phyloP scores from a whole-genome alignment of 2,113 vertebrate species.

The Platichthys stellatus region DNA sequence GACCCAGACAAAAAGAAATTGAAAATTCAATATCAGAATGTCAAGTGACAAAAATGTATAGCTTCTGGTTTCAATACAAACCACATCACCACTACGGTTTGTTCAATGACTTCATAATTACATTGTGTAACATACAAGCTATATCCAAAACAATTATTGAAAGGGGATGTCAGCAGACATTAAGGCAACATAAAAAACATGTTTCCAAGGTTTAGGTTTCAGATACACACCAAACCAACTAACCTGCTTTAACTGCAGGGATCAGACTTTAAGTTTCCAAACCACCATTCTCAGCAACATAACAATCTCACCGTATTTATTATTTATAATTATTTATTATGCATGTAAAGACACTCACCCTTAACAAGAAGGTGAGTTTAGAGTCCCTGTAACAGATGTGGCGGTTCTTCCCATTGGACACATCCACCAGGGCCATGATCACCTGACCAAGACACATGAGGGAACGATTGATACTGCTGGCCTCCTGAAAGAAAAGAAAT shows the following conservation, averaged over 20 bases:
- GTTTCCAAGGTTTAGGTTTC: too few species aligned
- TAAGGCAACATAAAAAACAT: too few species aligned
- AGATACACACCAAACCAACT: too few species aligned
- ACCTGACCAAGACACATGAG: constrained; percentile 95
- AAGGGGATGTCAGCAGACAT: too few species aligned
- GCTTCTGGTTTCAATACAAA: too few species aligned
- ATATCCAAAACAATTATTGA: too few species aligned
- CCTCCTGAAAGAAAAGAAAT: constrained; percentile 83
- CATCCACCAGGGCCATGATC: constrained; percentile 93
- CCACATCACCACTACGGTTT: neutral
- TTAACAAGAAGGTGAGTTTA: constrained; percentile 93
- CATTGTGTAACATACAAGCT: too few species aligned
- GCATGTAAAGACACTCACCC: constrained; percentile 77
- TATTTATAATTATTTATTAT: too few species aligned
- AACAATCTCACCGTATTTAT: neutral
- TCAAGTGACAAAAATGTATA: neutral
- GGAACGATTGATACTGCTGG: constrained; percentile 95
- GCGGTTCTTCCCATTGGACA: constrained; percentile 92
- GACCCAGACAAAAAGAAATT: neutral
- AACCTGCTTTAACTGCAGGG: too few species aligned
- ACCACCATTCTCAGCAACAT: too few species aligned
- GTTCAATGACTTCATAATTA: too few species aligned
- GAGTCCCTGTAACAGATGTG: constrained; percentile 96
- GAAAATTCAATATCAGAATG: neutral
- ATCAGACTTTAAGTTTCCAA: too few species aligned